These are phyloP conservation scores for Coluber constrictor DNA, from an alignment of 2,797 vertebrate species.

Conservation along the genomic window DNA sequence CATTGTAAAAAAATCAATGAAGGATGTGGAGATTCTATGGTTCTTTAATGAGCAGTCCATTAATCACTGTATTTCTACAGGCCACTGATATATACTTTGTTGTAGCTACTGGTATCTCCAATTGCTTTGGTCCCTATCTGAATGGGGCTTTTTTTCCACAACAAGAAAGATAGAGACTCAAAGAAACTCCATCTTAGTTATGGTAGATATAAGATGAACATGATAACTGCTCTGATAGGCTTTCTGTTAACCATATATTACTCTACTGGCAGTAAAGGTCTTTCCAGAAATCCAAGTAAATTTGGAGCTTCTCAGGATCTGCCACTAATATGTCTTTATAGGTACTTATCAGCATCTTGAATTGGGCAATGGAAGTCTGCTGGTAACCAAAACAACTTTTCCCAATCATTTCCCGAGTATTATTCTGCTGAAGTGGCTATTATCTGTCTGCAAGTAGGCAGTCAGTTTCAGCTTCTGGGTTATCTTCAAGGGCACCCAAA, in stretches of 20 bases:
- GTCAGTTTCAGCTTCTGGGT: background rate
- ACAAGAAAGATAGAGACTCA: background rate
- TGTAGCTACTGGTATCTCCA: background rate
- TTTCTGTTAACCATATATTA: background rate
- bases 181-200: background rate
- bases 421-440: background rate
- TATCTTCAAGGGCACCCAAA: background rate
- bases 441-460: background rate
- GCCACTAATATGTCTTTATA: background rate
- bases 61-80: background rate
- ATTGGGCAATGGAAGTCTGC: background rate
- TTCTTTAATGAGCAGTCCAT: background rate
- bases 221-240: background rate
- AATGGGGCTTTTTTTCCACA: background rate
- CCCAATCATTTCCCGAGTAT: background rate
- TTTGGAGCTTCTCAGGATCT: background rate
- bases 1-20: background rate
- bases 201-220: background rate
- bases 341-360: background rate
- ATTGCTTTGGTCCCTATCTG: background rate
- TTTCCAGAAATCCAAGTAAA: background rate
- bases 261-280: background rate
- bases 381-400: background rate
- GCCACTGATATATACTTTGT: background rate
- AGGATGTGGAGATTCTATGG: background rate